phyloP scores from a whole-genome alignment of 2,888 invertebrate species.

The Rhogogaster chlorosoma region DNA sequence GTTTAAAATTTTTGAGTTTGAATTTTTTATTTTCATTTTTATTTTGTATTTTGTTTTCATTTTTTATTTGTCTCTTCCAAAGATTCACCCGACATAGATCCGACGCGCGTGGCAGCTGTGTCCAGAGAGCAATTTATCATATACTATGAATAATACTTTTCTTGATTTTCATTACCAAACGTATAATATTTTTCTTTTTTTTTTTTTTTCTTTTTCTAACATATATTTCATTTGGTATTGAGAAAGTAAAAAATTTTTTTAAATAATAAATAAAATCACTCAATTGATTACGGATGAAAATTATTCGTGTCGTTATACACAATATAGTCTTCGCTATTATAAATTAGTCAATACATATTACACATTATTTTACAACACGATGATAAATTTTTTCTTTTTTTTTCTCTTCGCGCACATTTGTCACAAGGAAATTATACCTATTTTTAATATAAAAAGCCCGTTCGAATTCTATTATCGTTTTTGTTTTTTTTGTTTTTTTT shows the following conservation, averaged over 20 bases:
- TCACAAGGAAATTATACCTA: neutral
- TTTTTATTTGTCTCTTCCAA: neutral
- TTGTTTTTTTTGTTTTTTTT: neutral
- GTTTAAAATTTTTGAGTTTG: neutral
- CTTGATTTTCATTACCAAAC: neutral
- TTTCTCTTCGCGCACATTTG: neutral
- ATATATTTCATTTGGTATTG: neutral
- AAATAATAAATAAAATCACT: neutral
- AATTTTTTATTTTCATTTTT: neutral
- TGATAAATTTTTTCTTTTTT: neutral
- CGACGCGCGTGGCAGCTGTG: neutral
- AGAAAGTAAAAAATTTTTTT: too few species aligned
- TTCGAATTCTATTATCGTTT: neutral
- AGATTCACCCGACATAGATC: neutral
- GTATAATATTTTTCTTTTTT: neutral
- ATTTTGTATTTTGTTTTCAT: too few species aligned
- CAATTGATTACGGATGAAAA: neutral
- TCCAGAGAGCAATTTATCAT: neutral
- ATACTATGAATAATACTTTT: neutral
- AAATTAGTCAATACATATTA: neutral
- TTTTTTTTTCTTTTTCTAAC: neutral
- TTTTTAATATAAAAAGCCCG: neutral
- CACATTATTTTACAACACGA: neutral
- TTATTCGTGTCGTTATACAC: neutral
- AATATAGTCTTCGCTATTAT: neutral